A percentile compares a stretch with the other conserved stretches of the same genome.
These are phyloP conservation scores for Bovichtus variegatus DNA, from an alignment of 2,797 vertebrate species.

Conservation along the genomic window DNA sequence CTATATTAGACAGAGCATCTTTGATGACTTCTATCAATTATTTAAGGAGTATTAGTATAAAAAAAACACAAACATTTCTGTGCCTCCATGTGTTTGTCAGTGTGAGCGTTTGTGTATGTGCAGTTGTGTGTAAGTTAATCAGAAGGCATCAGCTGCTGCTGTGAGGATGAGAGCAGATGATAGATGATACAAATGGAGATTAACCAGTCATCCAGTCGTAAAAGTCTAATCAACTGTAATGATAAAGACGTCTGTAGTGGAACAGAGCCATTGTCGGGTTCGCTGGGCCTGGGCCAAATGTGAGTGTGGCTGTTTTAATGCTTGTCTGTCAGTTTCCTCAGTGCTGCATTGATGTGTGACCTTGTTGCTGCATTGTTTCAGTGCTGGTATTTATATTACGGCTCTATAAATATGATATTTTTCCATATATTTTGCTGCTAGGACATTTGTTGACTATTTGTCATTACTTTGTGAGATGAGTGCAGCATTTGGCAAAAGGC, in stretches of 20 bases:
- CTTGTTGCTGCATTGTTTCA: background rate
- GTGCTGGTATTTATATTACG: background rate
- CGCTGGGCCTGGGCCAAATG: slow-evolving; percentile 21
- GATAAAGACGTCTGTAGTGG: slow-evolving; percentile 62
- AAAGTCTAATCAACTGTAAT: slow-evolving; percentile 70
- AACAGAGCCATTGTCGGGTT: slow-evolving; percentile 32
- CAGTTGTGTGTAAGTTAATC: slow-evolving; percentile 40
- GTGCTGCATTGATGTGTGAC: background rate
- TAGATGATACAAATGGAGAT: slow-evolving; percentile 60
- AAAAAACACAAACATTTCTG: background rate
- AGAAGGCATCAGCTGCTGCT: slow-evolving; percentile 41
- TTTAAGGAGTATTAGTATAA: background rate
- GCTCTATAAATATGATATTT: slow-evolving; percentile 1
- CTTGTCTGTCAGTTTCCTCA: slow-evolving; percentile 18
- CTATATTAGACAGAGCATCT: background rate
- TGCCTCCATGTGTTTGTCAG: slow-evolving; percentile 15
- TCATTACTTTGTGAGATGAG: slow-evolving; percentile 1
- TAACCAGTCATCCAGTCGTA: slow-evolving; percentile 49
- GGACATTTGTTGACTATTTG: background rate
- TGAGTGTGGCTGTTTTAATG: slow-evolving; percentile 13
- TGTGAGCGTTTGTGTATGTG: background rate
- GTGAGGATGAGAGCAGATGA: slow-evolving; percentile 55
- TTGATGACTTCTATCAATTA: background rate
- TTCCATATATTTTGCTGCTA: background rate
- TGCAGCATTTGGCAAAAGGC: background rate